Conservation (phyloP, 2,113 vertebrate genomes). For the Megaleporinus macrocephalus region DNA sequence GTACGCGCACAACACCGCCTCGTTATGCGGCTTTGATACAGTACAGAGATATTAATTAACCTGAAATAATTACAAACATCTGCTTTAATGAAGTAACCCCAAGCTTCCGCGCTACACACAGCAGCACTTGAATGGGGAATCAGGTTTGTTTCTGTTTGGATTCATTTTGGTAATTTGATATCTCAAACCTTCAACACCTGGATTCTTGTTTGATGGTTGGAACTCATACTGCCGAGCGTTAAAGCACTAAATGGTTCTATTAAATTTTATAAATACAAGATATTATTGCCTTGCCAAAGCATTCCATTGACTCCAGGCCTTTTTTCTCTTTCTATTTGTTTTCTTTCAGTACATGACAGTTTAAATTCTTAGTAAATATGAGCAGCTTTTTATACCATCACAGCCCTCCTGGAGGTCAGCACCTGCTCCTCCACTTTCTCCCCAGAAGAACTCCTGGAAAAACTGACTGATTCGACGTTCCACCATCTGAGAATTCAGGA, state of each 20-base stretch:
- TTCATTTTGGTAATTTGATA: background rate
- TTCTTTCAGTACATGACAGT: background rate
- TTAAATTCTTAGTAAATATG: background rate
- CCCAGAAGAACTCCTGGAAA: background rate
- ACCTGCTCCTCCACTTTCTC: background rate
- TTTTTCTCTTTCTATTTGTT: background rate
- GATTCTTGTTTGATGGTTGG: background rate
- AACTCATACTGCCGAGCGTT: background rate
- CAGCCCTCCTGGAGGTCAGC: conserved; percentile 4
- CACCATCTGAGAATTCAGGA: too few species aligned
- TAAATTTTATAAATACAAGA: background rate
- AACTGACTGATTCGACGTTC: background rate
- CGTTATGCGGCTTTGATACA: background rate
- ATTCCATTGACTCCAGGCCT: background rate
- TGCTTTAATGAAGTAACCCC: background rate
- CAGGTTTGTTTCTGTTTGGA: background rate
- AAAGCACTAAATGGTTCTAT: background rate
- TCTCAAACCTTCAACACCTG: background rate
- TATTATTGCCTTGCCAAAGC: background rate
- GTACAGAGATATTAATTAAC: background rate
- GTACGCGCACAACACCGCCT: background rate
- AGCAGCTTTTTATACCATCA: background rate
- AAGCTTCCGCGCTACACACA: background rate
- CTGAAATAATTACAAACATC: conserved; percentile 24
- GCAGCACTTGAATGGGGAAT: background rate